Base-by-base conservation (phyloP, 2,113 vertebrate genomes). In the Pelodiscus sinensis region DNA sequence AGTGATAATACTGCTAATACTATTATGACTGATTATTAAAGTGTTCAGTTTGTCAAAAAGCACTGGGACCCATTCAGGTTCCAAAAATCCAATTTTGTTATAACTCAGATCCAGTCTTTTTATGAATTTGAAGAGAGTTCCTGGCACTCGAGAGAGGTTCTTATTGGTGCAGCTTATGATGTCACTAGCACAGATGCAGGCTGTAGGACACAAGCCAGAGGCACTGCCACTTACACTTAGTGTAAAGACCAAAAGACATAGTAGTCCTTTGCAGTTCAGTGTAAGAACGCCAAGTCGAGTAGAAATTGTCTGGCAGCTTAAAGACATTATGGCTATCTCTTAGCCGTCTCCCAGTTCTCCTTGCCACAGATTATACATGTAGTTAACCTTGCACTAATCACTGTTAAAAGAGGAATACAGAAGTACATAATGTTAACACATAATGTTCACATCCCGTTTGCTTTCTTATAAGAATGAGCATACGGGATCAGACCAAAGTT, bases 131-230 rank as follows among this genome's bases (percentile, higher is more conserved):
- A 98, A 98, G 44, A 98, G 97, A 84, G 96, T 98, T 94, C 92
- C 96, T 90, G 98, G 98, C 90, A 97, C 92, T 14, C 73, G 77
- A 35, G 98, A 98, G 92, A 99, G 97, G 95, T 98, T 98, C 95
- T 94, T 94, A 56, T 98, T 98, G 25, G 98, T 98, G 96, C 99
- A 99, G 94, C 98, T 98, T 86, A 98, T 75, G 0, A 99, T 98
- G 95, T 99, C 99, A 84, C 98, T 98, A 84, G 99, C 98, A 96
- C 98, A 99, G 82, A 99, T 97, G 96, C 99, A 99, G 93, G 95
- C 91, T 56, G 96, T 38, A 55, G 98, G 98, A 97, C 98, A 99
- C 82, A 97, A 97, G 94, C 96, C 96, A 0, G 90, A 96, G 92
- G 96, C 92, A 62, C 88, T 96, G 94, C 95, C 94, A 83, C 96